phyloP scores from a whole-genome alignment of 2,888 invertebrate genomes.

The Baccha elongata region DNA sequence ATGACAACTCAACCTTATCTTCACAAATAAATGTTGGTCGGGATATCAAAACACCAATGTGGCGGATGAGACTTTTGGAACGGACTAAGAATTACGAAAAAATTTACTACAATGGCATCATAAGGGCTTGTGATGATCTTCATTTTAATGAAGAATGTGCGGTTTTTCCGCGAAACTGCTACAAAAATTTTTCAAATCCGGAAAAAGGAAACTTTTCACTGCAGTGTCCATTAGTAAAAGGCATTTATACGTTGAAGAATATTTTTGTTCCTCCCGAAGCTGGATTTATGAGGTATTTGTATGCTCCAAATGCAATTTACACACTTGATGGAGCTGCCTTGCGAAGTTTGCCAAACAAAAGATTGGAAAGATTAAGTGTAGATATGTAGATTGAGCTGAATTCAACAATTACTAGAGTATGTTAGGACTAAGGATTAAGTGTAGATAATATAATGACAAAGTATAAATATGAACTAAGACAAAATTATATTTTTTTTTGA shows the following conservation, averaged over 20 bases:
- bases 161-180: not conserved
- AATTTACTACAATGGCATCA: not conserved
- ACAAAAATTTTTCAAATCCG: no score
- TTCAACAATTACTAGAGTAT: not conserved
- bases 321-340: not conserved
- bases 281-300: not conserved
- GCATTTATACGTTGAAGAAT: not conserved
- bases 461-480: no score
- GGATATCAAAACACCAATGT: not conserved
- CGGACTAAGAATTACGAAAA: not conserved
- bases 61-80: not conserved
- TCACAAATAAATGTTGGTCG: not conserved
- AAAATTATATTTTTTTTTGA: no score
- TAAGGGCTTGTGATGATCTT: not conserved
- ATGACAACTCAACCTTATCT: not conserved
- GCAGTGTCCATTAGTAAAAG: not conserved
- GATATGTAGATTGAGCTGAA: not conserved
- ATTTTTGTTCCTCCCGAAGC: not conserved
- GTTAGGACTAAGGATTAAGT: no score
- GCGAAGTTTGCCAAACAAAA: not conserved
- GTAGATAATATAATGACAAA: no score
- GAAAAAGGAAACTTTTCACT: not conserved
- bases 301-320: not conserved
- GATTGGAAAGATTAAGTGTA: not conserved
- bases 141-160: not conserved